A percentile compares a stretch with the other conserved stretches of the same genome.
These are phyloP conservation scores for Bombus huntii DNA, from an alignment of 1,140 invertebrate genomes.

Conservation along the genomic window DNA sequence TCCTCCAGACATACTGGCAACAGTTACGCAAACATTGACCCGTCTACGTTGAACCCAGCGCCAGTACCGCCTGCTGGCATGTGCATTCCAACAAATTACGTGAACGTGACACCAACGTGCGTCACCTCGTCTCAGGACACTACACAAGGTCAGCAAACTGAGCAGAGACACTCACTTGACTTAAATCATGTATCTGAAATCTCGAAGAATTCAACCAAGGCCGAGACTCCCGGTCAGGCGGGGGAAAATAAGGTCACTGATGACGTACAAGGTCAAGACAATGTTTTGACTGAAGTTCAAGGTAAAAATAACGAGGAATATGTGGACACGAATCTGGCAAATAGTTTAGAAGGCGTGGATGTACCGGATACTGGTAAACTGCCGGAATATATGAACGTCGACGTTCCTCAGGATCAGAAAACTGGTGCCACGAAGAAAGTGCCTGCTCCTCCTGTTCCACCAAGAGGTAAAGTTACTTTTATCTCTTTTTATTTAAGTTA, in stretches of 20 bases:
- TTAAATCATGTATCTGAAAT: neutral
- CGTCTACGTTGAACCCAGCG: conserved; percentile 37
- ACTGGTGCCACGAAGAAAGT: conserved; percentile 70
- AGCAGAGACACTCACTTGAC: neutral
- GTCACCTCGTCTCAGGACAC: conserved; percentile 20
- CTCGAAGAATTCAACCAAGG: conserved; percentile 19
- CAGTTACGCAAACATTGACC: conserved; percentile 70
- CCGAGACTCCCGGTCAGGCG: neutral
- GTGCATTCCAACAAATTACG: conserved; percentile 76
- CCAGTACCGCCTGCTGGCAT: conserved; percentile 72
- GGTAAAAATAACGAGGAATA: conserved; percentile 27
- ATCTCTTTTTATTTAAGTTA: neutral
- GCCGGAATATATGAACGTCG: conserved; percentile 78
- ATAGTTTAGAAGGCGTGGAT: conserved; percentile 38
- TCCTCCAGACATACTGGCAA: neutral
- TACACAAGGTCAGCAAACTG: conserved; percentile 1
- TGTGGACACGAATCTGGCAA: conserved; percentile 27
- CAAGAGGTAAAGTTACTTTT: conserved; percentile 63
- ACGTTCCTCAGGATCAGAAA: conserved; percentile 57
- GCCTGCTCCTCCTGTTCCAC: conserved; percentile 76
- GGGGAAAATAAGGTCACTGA: conserved; percentile 9
- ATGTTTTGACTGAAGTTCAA: neutral
- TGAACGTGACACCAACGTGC: conserved; percentile 57
- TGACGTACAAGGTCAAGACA: neutral
- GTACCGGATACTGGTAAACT: conserved; percentile 60